phyloP scores from a whole-genome alignment of 2,888 invertebrate species.

The Eupeodes luniger region DNA sequence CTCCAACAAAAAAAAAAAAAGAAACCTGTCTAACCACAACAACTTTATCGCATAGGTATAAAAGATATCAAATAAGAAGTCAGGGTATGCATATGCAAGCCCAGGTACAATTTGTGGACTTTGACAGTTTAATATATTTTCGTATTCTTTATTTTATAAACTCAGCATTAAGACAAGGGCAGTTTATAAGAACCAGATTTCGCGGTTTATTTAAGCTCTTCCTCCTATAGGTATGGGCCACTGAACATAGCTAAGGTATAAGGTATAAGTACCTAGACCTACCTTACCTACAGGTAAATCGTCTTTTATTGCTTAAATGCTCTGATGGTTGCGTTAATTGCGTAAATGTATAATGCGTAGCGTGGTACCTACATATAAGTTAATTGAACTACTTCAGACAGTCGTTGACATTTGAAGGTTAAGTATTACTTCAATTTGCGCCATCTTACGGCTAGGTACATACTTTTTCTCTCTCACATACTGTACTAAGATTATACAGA shows the following conservation, averaged over 20 bases:
- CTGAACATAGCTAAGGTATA: slow-evolving; percentile 31
- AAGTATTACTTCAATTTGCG: slow-evolving; percentile 53
- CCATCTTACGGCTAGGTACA: slow-evolving; percentile 11
- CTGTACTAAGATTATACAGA: neutral
- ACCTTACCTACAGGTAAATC: slow-evolving; percentile 29
- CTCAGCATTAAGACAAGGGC: slow-evolving; percentile 17
- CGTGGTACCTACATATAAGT: slow-evolving; percentile 5
- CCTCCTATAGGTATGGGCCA: slow-evolving; percentile 37
- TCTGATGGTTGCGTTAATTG: neutral
- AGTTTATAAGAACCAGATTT: slow-evolving; percentile 18
- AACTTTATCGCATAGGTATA: slow-evolving; percentile 7
- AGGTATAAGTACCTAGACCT: too few relatives aligned
- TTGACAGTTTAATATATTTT: slow-evolving; percentile 40
- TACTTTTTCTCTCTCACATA: neutral
- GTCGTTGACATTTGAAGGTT: slow-evolving; percentile 75
- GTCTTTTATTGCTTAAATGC: slow-evolving; percentile 45
- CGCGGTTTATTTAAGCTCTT: slow-evolving; percentile 19
- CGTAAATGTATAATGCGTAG: slow-evolving; percentile 25
- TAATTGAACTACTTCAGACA: slow-evolving; percentile 68
- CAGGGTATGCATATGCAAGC: neutral
- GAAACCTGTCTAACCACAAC: slow-evolving; percentile 63
- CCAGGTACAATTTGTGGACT: slow-evolving; percentile 44
- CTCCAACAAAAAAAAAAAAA: neutral
- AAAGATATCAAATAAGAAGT: neutral
- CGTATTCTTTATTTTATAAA: neutral